These are phyloP conservation scores for Lethocerus indicus DNA, from an alignment of 1,140 invertebrate genomes.

Conservation along the genomic window DNA sequence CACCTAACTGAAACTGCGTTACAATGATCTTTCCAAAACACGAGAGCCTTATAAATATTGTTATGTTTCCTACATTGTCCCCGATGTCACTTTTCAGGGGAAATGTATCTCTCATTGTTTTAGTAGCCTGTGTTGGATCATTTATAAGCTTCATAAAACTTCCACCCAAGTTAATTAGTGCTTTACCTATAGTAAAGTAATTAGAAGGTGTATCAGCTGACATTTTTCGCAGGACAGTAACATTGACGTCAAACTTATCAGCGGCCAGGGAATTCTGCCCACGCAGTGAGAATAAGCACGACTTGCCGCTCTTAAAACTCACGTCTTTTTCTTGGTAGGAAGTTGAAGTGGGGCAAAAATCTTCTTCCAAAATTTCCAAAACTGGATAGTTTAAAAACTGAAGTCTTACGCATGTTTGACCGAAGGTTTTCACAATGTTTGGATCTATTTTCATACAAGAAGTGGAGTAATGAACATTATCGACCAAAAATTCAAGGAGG, in stretches of 20 bases:
- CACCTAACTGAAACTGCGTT: conserved; percentile 37
- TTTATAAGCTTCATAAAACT: conserved; percentile 21
- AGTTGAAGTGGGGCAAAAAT: conserved; percentile 19
- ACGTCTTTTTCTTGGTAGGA: conserved; percentile 17
- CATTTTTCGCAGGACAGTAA: not conserved
- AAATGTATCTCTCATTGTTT: conserved; percentile 38
- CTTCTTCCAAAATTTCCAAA: conserved; percentile 23
- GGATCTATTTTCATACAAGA: not conserved
- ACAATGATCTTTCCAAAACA: conserved; percentile 45
- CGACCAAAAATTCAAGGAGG: conserved; percentile 1
- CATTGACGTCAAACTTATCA: not conserved
- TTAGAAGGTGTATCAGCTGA: not conserved
- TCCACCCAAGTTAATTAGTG: conserved; percentile 21
- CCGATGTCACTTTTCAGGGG: conserved; percentile 27
- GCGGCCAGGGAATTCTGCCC: conserved; percentile 6
- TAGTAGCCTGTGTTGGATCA: conserved; percentile 17
- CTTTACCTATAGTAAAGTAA: conserved; percentile 22
- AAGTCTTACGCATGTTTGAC: conserved; percentile 11
- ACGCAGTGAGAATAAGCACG: conserved; percentile 26
- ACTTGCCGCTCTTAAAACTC: conserved; percentile 26
- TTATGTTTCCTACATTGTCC: conserved; percentile 29
- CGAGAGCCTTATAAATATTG: conserved; percentile 37
- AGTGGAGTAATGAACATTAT: conserved; percentile 1
- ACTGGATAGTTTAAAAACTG: conserved; percentile 24
- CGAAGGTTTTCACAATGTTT: conserved; percentile 1